Conservation (phyloP, 2,113 vertebrate genomes). For the Sphaerodactylus townsendi region DNA sequence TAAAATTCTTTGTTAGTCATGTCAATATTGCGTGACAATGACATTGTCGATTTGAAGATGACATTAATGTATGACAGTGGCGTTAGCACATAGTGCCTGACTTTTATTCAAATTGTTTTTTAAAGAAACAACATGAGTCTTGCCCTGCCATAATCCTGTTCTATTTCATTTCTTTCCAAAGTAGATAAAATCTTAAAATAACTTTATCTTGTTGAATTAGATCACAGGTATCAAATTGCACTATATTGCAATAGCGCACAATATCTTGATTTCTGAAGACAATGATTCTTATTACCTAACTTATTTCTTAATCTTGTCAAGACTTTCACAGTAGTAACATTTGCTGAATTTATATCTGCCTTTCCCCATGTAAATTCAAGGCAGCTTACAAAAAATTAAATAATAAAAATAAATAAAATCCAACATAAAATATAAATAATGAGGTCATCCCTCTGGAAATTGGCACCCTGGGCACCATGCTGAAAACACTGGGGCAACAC, state of each 20-base stretch:
- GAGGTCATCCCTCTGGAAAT: too few relatives aligned
- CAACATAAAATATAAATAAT: too few relatives aligned
- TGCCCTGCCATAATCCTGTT: constrained; percentile 19
- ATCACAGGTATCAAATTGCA: constrained; percentile 40
- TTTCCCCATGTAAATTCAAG: too few relatives aligned
- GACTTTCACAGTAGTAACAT: constrained; percentile 49
- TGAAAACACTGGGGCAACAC: too few relatives aligned
- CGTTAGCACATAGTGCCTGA: constrained; percentile 12
- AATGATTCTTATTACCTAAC: constrained; percentile 45
- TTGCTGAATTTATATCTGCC: background rate
- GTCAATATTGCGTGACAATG: background rate
- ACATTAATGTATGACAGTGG: background rate
- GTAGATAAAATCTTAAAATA: constrained; percentile 47
- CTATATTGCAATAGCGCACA: background rate
- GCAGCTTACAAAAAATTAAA: too few relatives aligned
- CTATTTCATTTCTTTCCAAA: constrained; percentile 34
- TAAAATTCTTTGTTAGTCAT: background rate
- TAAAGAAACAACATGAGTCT: constrained; percentile 12
- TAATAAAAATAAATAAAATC: too few relatives aligned
- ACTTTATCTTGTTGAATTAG: constrained; percentile 35
- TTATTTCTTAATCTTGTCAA: constrained; percentile 67
- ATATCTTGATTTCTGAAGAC: constrained; percentile 40
- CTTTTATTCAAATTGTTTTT: background rate
- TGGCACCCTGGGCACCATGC: too few relatives aligned
- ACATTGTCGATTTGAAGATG: too few relatives aligned